Evolutionary conservation across 2,888 invertebrate genomes (phyloP), one percentile per base, ranked within the genome.

Genomic region (Heterodera filipjevi): DNA sequence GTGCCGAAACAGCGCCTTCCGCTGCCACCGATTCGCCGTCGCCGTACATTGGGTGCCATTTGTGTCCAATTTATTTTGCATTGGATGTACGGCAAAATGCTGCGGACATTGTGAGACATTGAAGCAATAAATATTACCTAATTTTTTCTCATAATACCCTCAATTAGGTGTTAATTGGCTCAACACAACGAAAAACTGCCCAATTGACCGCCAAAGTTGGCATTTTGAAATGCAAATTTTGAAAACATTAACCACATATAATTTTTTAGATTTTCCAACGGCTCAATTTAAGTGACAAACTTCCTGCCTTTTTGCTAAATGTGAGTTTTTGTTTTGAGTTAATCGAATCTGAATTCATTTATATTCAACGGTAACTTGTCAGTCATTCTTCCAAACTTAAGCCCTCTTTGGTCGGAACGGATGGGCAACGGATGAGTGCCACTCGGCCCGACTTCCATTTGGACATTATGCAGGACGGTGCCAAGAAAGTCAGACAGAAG

Each of bases 1-100:
- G 85, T 33, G 87, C 87, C 76, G 87, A 85, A 44, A 82, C 87
- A 5, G 81, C 84, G 14, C 73, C 86, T n/a, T 84, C 83, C 33
- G 81, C 39, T 39, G 6, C 81, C 44, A 87, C 82, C 39, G 39
- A 49, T 49, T 49, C 33, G 16, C 22, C 44, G 44, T 49, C 77
- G 70, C 80, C 39, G 73, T 81, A 53, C 79, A 73, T 35, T 44
- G 73, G 73, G n/a, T 59, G 73, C 14, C 85, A 85, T 72, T 66
- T 84, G 49, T 75, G 78, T 35, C 85, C 85, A 32, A 77, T 85
- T 76, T 84, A 85, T 77, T 79, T 83, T 72, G 79, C 81, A 19
- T 73, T 84, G 46, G 84, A 84, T 49, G 53, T 81, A 14, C 81
- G 78, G 68, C 77, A 81, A 66, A 76, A 79, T 33, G 80, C 83